These are phyloP conservation scores for Drosophila albomicans DNA, from an alignment of 1,140 invertebrate species.

Conservation along the genomic window DNA sequence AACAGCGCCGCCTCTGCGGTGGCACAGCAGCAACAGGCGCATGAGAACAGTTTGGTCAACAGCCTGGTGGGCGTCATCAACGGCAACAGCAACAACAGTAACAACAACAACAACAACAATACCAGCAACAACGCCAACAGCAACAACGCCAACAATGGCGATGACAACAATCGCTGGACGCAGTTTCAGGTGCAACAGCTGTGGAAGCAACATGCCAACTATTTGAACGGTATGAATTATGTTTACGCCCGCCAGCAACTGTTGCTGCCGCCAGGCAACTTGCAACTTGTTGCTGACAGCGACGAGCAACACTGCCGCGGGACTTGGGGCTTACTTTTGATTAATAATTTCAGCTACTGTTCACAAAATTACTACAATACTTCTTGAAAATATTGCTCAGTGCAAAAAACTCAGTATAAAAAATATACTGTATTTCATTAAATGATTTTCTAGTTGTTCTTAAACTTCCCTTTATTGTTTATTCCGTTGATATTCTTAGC, in stretches of 20 bases:
- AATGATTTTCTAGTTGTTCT: no score
- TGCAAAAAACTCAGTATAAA: no score
- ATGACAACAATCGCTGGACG: constrained; percentile 84
- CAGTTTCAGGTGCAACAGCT: constrained; percentile 85
- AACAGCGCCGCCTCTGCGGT: constrained; percentile 67
- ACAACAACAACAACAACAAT: constrained; percentile 53
- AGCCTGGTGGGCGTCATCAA: constrained; percentile 78
- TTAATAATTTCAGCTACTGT: no score
- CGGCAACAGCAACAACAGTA: constrained; percentile 41
- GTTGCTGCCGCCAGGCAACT: background rate
- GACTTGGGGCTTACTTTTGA: no score
- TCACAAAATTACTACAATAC: no score
- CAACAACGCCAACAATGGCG: constrained; percentile 48
- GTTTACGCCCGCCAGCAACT: background rate
- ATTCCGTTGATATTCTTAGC: no score
- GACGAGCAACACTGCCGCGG: background rate
- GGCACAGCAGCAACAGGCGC: constrained; percentile 66
- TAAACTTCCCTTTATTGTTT: no score
- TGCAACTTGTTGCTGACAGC: constrained; percentile 5
- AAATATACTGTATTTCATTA: no score
- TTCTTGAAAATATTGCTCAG: no score
- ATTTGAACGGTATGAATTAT: constrained; percentile 80
- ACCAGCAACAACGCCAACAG: constrained; percentile 52
- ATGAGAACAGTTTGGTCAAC: constrained; percentile 78
- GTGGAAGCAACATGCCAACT: constrained; percentile 85